A percentile compares a stretch with the other conserved stretches of the same genome.
Evolutionary conservation across 2,888 invertebrate genomes (phyloP).

Genomic region (Nysson spinosus): DNA sequence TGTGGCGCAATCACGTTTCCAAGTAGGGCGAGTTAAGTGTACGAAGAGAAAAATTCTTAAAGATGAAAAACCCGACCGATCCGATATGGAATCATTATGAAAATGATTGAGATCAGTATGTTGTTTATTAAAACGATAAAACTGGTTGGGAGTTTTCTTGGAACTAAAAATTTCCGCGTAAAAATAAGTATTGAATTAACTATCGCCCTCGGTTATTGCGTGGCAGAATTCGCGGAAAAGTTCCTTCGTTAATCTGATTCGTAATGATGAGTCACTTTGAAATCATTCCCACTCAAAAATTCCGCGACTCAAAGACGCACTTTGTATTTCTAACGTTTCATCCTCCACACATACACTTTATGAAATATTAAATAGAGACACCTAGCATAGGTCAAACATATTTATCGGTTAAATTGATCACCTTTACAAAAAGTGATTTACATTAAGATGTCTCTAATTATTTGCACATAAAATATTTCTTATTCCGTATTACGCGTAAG

Average conservation of each 20-base stretch:
- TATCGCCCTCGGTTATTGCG: slow-evolving; percentile 44
- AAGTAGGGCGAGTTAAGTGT: background rate
- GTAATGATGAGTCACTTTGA: slow-evolving; percentile 49
- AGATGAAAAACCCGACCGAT: slow-evolving; percentile 1
- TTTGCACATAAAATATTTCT: too few species aligned
- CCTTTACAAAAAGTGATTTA: too few species aligned
- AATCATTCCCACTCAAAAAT: slow-evolving; percentile 38
- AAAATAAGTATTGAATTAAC: slow-evolving; percentile 47
- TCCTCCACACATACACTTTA: background rate
- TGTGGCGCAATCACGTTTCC: background rate
- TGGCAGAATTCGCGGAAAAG: slow-evolving; percentile 51
- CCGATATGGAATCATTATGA: slow-evolving; percentile 8
- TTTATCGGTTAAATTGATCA: too few species aligned
- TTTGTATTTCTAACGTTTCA: background rate
- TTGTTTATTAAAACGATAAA: slow-evolving; percentile 19
- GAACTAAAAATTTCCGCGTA: slow-evolving; percentile 53
- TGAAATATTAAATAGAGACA: background rate
- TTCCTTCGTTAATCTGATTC: slow-evolving; percentile 49
- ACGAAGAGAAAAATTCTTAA: background rate
- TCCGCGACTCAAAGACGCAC: slow-evolving; percentile 16
- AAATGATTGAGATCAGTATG: slow-evolving; percentile 1
- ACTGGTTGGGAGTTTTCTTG: slow-evolving; percentile 38
- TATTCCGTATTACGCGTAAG: too few species aligned
- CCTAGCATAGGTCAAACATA: too few species aligned
- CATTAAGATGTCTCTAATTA: too few species aligned